Base-by-base conservation (phyloP, 1,140 invertebrate genomes). In the Megathymus violae region DNA sequence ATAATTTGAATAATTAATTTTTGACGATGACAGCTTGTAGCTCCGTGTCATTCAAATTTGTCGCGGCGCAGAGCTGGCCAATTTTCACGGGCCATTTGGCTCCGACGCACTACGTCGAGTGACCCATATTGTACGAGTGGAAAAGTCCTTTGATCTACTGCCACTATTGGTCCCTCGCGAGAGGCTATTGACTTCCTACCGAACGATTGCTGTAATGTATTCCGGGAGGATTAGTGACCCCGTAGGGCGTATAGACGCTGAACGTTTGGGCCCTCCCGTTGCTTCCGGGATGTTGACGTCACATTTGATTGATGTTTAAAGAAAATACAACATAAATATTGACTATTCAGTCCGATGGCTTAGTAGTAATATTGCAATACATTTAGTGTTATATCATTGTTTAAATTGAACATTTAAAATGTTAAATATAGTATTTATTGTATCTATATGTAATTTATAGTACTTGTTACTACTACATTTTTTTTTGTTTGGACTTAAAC, bases 141-240 rank as follows among this genome's bases (percentile, higher is more conserved):
- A 40, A 52, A 52, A 52, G 16, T 46, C n/a, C 51, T 54, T 54
- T 64, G 74, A 76, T 69, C 52, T 67, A 74, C 67, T 62, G 63
- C 56, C 38, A 41, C 72, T 74, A 75, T 84, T 80, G 76, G 75
- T 84, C 77, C 79, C 74, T 78, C 67, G 63, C 69, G 64, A 67
- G 63, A 62, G 58, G 72, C 79, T 79, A 82, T 83, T 83, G 82
- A 78, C 71, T 79, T 76, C 65, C 51, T 62, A 67, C 68, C 66
- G 64, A 78, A 80, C 76, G 77, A n/a, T 76, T 76, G 70, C 62
- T 77, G 73, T 82, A 80, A 82, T 83, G 76, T n/a, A n/a, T 74
- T 73, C 77, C 50, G 65, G 65, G 73, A 61, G 71, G 78, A 86
- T 84, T 86, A 84, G 81, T 82, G 78, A 78, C 74, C 79, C 77